Evolutionary conservation across 1,140 invertebrate species (phyloP).

Genomic region (Belonocnema kinseyi): DNA sequence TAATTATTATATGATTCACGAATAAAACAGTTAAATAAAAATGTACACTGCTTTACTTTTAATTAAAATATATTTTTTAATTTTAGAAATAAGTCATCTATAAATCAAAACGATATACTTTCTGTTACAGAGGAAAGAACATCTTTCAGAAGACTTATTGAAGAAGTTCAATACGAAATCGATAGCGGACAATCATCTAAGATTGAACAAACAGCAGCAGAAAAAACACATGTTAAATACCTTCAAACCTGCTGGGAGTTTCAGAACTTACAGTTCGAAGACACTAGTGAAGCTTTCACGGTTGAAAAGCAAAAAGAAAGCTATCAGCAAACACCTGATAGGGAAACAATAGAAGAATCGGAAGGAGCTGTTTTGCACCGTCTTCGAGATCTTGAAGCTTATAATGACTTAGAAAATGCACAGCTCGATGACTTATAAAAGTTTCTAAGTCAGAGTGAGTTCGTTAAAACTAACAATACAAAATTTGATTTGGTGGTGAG

Average conservation of each 20-base stretch:
- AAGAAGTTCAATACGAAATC: not conserved
- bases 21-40: conserved; percentile 35
- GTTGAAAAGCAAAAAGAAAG: not conserved
- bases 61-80: not conserved
- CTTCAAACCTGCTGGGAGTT: not conserved
- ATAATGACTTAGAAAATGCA: not conserved
- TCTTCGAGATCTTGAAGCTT: too few relatives aligned
- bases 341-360: too few relatives aligned
- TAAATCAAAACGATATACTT: not conserved
- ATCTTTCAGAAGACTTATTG: not conserved
- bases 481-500: not conserved
- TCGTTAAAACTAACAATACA: not conserved
- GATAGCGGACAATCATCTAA: not conserved
- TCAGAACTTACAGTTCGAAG: not conserved
- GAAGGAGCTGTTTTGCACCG: too few relatives aligned
- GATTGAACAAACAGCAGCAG: not conserved
- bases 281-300: too few relatives aligned
- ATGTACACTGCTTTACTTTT: too few relatives aligned
- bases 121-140: not conserved
- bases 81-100: not conserved
- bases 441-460: not conserved
- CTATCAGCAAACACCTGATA: too few relatives aligned
- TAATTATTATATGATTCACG: too few relatives aligned
- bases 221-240: not conserved
- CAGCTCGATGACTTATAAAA: not conserved